Conservation (phyloP, 2,888 invertebrate genomes). For the Aleiodes alternator region DNA sequence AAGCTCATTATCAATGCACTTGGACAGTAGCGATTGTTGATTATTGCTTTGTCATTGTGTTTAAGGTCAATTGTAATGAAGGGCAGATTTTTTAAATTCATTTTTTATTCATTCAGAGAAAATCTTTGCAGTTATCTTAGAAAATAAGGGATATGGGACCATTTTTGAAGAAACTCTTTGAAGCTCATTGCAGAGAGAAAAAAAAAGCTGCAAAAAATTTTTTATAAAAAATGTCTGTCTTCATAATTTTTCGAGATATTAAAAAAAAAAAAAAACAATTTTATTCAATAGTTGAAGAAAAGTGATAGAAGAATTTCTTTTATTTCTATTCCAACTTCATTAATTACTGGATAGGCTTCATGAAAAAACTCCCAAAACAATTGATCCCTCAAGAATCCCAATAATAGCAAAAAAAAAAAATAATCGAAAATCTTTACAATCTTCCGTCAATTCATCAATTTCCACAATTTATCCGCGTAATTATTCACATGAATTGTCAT, state of each 20-base stretch:
- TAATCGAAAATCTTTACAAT: constrained; percentile 13
- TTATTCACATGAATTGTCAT: constrained; percentile 63
- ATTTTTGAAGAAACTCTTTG: no score
- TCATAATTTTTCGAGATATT: no score
- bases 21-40: constrained; percentile 16
- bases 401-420: neutral
- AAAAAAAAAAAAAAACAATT: no score
- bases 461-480: constrained; percentile 38
- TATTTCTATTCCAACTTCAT: no score
- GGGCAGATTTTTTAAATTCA: no score
- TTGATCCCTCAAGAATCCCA: constrained; percentile 10
- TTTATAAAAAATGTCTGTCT: no score
- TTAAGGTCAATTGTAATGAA: neutral
- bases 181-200: no score
- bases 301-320: no score
- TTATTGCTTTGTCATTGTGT: constrained; percentile 26
- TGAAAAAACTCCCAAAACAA: constrained; percentile 33
- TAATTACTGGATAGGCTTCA: constrained; percentile 7
- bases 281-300: neutral
- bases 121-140: no score
- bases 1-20: constrained; percentile 33
- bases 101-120: no score
- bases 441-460: constrained; percentile 50
- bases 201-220: no score
- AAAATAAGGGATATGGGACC: no score